Percentiles rank a stretch among this genome's conserved stretches.
Conservation (phyloP, 2,113 vertebrate species). For the Lamprotornis superbus region DNA sequence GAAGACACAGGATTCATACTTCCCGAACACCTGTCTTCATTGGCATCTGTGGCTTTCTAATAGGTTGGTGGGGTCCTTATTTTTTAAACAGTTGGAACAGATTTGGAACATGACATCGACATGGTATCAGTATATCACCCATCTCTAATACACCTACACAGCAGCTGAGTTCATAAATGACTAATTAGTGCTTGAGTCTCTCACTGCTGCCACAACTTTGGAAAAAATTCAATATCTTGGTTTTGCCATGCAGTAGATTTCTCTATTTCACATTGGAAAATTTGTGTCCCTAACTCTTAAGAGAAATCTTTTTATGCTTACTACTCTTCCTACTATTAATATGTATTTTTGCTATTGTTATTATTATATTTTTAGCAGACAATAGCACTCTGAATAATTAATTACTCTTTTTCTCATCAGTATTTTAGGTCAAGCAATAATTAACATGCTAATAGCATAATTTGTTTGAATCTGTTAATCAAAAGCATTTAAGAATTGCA, state of each 20-base stretch:
- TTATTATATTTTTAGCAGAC: neutral
- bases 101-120: neutral
- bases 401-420: neutral
- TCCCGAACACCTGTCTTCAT: neutral
- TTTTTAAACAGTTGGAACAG: neutral
- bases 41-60: neutral
- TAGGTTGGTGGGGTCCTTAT: fast-evolving
- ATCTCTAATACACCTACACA: neutral
- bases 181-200: neutral
- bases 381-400: too few species aligned
- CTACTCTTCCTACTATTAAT: neutral
- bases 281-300: neutral
- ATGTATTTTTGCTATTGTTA: neutral
- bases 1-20: neutral
- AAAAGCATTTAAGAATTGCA: neutral
- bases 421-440: neutral
- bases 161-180: neutral
- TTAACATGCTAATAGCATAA: neutral
- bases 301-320: neutral
- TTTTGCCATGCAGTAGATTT: neutral
- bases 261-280: neutral
- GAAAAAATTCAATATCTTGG: neutral
- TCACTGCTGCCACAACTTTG: neutral
- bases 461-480: conserved; percentile 22
- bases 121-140: neutral